A percentile compares a stretch with the other conserved stretches of the same genome.
Conservation (phyloP, 2,113 vertebrate genomes). For the Marmota monax region DNA sequence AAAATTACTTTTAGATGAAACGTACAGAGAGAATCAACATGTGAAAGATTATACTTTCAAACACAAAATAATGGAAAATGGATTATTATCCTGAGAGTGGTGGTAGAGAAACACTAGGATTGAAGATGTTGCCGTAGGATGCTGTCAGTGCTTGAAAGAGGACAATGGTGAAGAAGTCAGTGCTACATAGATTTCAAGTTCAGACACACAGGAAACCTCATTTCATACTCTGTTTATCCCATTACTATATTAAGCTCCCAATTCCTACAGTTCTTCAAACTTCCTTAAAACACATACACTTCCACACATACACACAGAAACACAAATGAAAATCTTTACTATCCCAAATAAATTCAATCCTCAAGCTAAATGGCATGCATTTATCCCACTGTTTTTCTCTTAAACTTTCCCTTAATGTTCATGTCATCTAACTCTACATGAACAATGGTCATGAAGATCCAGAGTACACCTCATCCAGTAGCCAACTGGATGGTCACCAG, state of each 20-base stretch:
- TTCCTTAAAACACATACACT: not conserved
- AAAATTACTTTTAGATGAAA: not conserved
- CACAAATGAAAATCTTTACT: not conserved
- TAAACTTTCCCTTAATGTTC: not conserved
- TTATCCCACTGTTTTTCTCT: not conserved
- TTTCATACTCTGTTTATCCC: not conserved
- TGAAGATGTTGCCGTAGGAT: not conserved
- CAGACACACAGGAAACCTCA: not conserved
- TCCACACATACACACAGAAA: not conserved
- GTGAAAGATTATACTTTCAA: not conserved
- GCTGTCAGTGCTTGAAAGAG: not conserved
- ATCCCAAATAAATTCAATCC: not conserved
- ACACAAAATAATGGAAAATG: not conserved
- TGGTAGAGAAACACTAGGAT: not conserved
- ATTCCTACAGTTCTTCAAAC: not conserved
- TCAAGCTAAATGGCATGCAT: not conserved
- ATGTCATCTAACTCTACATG: not conserved
- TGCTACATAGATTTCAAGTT: not conserved
- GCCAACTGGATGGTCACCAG: not conserved
- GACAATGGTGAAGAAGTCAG: not conserved
- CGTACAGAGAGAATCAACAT: not conserved
- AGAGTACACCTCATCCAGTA: not conserved
- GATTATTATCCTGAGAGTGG: not conserved
- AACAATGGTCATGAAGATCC: not conserved
- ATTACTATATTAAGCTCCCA: rapidly evolving